Conservation (phyloP, 1,140 invertebrate genomes). For the Coptotermes formosanus region DNA sequence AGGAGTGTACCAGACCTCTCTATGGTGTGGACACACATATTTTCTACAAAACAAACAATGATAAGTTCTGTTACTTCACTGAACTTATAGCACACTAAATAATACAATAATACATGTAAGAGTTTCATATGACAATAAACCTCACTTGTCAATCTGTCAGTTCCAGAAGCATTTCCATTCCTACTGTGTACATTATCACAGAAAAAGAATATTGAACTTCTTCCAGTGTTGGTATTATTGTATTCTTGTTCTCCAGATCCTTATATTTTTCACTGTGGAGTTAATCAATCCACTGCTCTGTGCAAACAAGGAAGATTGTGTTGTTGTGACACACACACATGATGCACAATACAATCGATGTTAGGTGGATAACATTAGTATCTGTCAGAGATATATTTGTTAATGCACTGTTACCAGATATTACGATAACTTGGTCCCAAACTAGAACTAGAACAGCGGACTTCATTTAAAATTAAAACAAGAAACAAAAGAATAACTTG, state of each 20-base stretch:
- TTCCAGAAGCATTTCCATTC: background rate
- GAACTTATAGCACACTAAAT: background rate
- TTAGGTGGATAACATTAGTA: background rate
- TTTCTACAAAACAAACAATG: background rate
- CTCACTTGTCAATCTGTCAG: background rate
- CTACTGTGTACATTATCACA: background rate
- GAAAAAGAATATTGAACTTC: conserved; percentile 17
- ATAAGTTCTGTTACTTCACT: background rate
- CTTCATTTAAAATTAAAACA: background rate
- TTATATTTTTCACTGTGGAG: background rate
- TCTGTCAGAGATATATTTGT: background rate
- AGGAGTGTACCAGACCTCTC: background rate
- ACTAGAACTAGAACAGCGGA: background rate
- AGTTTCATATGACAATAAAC: background rate
- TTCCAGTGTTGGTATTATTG: conserved; percentile 6
- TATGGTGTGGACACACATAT: background rate
- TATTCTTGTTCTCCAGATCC: background rate
- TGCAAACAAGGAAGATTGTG: background rate
- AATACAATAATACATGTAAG: background rate
- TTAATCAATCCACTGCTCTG: background rate
- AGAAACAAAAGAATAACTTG: background rate
- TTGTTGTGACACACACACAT: background rate
- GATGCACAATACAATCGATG: background rate
- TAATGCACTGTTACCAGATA: background rate
- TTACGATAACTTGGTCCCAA: background rate